Percentiles rank a stretch among this genome's conserved stretches.
These are phyloP conservation scores for Pegea sp. DNA, from an alignment of 23 tunicate species.

Conservation along the genomic window DNA sequence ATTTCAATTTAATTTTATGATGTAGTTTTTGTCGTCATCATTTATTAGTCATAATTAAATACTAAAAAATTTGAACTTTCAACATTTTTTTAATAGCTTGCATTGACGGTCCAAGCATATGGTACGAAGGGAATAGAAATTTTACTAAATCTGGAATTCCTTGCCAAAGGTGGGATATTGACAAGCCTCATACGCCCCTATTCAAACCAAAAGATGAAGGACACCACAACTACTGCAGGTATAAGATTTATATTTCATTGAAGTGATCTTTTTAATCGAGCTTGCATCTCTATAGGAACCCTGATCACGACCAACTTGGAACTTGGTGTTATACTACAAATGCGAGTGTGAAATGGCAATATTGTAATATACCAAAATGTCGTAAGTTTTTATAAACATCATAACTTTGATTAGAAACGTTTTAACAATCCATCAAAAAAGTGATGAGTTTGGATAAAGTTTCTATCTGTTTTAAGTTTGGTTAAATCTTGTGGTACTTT, in stretches of 20 bases:
- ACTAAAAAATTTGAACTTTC: not conserved
- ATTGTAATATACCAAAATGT: slow-evolving; percentile 65
- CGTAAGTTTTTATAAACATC: slow-evolving; percentile 17
- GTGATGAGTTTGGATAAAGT: too few species aligned
- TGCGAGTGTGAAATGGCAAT: slow-evolving; percentile 36
- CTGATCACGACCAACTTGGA: slow-evolving; percentile 55
- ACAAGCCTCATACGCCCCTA: slow-evolving; percentile 48
- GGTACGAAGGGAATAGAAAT: slow-evolving; percentile 41
- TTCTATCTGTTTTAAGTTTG: too few species aligned
- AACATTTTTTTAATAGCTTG: slow-evolving; percentile 20
- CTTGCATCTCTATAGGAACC: slow-evolving; percentile 45
- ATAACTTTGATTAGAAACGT: not conserved
- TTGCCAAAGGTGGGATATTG: slow-evolving; percentile 77
- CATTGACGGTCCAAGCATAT: slow-evolving; percentile 31
- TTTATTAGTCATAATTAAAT: too few species aligned
- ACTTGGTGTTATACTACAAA: slow-evolving; percentile 86
- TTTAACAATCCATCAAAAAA: too few species aligned
- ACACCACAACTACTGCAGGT: slow-evolving; percentile 77
- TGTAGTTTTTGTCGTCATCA: too few species aligned
- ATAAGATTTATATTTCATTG: not conserved
- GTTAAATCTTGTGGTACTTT: too few species aligned
- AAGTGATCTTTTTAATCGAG: not conserved
- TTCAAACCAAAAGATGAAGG: slow-evolving; percentile 24
- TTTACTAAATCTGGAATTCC: slow-evolving; percentile 20
- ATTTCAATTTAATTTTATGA: too few species aligned